These are phyloP conservation scores for Chironex yamaguchii DNA, from an alignment of 30 jellyfish, hydroid and myxozoan species.

Conservation along the genomic window DNA sequence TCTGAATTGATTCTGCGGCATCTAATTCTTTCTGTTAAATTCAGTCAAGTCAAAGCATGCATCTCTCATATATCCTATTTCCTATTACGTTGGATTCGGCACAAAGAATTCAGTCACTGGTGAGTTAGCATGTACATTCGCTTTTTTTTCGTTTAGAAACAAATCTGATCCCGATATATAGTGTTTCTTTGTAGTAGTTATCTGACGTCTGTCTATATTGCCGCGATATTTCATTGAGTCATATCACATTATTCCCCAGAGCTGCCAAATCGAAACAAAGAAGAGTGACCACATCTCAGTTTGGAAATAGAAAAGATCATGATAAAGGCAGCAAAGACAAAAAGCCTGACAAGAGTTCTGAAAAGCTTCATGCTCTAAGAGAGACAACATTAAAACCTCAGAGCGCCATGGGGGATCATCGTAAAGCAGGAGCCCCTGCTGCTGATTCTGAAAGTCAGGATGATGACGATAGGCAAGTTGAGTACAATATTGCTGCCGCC, in stretches of 20 bases:
- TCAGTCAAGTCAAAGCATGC: too few relatives aligned
- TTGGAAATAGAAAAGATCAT: constrained; percentile 74
- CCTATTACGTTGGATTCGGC: too few relatives aligned
- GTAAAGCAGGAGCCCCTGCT: constrained; percentile 36
- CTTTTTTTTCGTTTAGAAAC: too few relatives aligned
- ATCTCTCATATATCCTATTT: too few relatives aligned
- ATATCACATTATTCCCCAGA: background rate
- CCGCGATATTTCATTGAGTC: too few relatives aligned
- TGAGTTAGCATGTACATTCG: too few relatives aligned
- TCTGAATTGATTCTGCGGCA: too few relatives aligned
- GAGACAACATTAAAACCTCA: constrained; percentile 72
- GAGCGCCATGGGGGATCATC: constrained; percentile 5
- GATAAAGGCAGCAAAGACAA: constrained; percentile 75
- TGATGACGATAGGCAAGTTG: constrained; percentile 82
- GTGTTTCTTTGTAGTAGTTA: too few relatives aligned
- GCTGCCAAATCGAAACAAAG: constrained; percentile 27
- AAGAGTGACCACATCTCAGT: constrained; percentile 81
- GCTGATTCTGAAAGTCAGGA: constrained; percentile 82
- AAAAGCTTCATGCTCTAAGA: constrained; percentile 64
- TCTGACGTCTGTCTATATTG: too few relatives aligned
- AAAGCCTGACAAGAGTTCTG: constrained; percentile 85
- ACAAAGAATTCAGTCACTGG: too few relatives aligned
- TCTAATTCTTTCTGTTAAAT: too few relatives aligned
- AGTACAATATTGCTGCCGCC: background rate
- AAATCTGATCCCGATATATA: too few relatives aligned